A percentile compares a stretch with the other conserved stretches of the same genome.
These are phyloP conservation scores for Cirrhinus mrigala DNA, from an alignment of 2,797 vertebrate genomes.

Conservation along the genomic window DNA sequence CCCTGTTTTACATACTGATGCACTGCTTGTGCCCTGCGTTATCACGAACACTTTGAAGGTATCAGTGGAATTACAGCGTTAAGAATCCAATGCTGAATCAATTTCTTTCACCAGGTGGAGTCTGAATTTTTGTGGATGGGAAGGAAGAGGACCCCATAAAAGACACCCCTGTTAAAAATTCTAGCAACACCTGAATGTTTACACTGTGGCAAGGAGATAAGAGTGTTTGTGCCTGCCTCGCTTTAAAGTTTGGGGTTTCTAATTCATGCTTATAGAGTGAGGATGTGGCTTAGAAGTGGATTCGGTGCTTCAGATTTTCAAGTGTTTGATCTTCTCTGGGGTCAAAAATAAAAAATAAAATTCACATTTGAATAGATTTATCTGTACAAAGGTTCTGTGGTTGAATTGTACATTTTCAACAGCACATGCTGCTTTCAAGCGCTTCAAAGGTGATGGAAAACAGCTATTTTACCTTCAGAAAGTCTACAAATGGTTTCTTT, in stretches of 20 bases:
- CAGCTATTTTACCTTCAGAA: constrained; percentile 13
- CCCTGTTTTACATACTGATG: constrained; percentile 63
- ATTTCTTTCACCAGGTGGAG: constrained; percentile 54
- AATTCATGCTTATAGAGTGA: constrained; percentile 57
- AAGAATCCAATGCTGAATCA: constrained; percentile 56
- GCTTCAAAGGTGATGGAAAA: not conserved
- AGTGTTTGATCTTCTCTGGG: constrained; percentile 46
- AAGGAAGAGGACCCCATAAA: constrained; percentile 59
- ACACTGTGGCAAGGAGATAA: constrained; percentile 68
- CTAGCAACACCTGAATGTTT: constrained; percentile 64
- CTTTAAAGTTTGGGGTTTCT: constrained; percentile 62
- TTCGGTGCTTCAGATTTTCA: constrained; percentile 24
- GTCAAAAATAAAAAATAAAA: constrained; percentile 24
- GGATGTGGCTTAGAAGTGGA: constrained; percentile 49
- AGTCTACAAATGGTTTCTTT: not conserved
- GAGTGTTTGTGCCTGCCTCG: constrained; percentile 64
- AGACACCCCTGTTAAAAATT: constrained; percentile 62
- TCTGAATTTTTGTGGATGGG: constrained; percentile 49
- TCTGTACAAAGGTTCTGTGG: constrained; percentile 6
- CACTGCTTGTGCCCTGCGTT: constrained; percentile 43
- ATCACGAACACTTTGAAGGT: constrained; percentile 66
- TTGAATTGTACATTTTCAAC: constrained; percentile 29
- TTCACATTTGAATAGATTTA: constrained; percentile 8
- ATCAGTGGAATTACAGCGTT: constrained; percentile 67
- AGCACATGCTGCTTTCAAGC: not conserved